Conservation (phyloP, 2,797 vertebrate genomes). For the Alfaro cultratus region DNA sequence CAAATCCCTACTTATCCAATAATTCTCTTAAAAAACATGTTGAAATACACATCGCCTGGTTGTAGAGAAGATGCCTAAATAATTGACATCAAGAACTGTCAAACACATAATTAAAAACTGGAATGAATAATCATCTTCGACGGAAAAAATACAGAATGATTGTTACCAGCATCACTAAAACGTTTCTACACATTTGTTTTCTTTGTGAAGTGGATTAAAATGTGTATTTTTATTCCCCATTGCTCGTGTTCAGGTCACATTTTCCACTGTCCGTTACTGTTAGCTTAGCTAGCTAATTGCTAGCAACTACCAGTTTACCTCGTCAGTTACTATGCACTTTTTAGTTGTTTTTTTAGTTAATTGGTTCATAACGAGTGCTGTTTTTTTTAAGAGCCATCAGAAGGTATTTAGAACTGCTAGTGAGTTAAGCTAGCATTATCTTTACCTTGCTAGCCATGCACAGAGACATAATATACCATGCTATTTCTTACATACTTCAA, state of each 20-base stretch:
- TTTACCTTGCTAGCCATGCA: no score
- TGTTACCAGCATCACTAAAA: not conserved
- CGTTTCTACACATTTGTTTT: not conserved
- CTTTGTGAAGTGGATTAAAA: not conserved
- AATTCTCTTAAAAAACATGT: not conserved
- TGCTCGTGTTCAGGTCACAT: not conserved
- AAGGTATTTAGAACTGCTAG: no score
- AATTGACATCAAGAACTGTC: not conserved
- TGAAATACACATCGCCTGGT: not conserved
- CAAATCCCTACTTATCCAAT: not conserved
- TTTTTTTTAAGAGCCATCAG: not conserved
- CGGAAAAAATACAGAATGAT: not conserved
- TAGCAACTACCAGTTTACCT: not conserved
- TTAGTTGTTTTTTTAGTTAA: not conserved
- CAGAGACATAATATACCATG: no score
- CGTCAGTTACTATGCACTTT: not conserved
- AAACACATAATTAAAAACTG: not conserved
- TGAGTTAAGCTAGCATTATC: no score
- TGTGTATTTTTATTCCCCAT: not conserved
- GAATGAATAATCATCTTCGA: not conserved
- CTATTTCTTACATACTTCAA: no score
- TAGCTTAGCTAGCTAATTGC: not conserved
- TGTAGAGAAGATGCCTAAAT: not conserved
- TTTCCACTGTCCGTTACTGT: not conserved
- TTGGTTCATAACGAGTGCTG: not conserved